A percentile compares a stretch with the other conserved stretches of the same genome.
Evolutionary conservation across 2,113 vertebrate species (phyloP).

Genomic region (Trematomus loennbergii): DNA sequence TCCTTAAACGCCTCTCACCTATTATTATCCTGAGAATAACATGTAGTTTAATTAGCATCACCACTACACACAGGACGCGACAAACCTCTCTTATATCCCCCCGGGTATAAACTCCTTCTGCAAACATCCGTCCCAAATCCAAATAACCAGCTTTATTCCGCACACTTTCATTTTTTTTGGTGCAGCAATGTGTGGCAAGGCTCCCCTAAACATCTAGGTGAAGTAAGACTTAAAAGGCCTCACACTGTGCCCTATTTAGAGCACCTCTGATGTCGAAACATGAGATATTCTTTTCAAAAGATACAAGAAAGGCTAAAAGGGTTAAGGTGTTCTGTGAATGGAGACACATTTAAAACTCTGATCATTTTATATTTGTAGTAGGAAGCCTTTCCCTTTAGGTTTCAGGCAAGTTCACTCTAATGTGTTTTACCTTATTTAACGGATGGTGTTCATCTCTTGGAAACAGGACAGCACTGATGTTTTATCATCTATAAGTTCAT

Average conservation of each 20-base stretch:
- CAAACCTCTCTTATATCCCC: slow-evolving; percentile 33
- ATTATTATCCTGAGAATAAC: slow-evolving; percentile 46
- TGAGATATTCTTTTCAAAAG: slow-evolving; percentile 15
- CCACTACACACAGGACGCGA: slow-evolving; percentile 37
- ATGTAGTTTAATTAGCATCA: slow-evolving; percentile 55
- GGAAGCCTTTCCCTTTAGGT: neutral
- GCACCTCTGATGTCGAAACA: slow-evolving; percentile 17
- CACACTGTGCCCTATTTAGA: slow-evolving; percentile 61
- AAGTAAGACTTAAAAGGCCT: slow-evolving; percentile 53
- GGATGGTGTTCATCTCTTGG: neutral
- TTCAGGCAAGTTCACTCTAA: neutral
- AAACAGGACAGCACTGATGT: neutral
- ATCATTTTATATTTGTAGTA: slow-evolving; percentile 3
- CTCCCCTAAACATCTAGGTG: slow-evolving; percentile 59
- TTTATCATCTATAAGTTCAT: neutral
- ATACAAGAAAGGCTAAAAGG: neutral
- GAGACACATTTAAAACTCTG: neutral
- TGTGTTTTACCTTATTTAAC: neutral
- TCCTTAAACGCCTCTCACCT: slow-evolving; percentile 39
- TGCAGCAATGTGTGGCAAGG: slow-evolving; percentile 29
- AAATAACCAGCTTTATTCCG: slow-evolving; percentile 49
- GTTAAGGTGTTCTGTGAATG: slow-evolving; percentile 8
- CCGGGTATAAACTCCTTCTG: slow-evolving; percentile 40
- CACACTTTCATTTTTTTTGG: slow-evolving; percentile 23
- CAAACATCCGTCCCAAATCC: slow-evolving; percentile 52